These are phyloP conservation scores for Euthynnus affinis DNA, from an alignment of 2,797 vertebrate genomes.

Conservation along the genomic window DNA sequence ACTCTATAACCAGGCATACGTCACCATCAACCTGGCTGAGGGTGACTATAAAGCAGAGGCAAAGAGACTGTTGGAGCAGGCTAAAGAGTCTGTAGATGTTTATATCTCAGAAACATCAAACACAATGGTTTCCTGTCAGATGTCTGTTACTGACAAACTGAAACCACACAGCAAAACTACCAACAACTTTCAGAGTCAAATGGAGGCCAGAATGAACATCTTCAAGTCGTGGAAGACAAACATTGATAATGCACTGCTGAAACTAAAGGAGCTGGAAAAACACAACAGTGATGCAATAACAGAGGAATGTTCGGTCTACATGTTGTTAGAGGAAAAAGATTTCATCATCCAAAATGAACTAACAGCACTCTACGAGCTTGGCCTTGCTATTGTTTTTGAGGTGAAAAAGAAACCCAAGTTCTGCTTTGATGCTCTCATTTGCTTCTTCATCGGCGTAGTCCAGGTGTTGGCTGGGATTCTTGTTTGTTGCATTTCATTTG, in stretches of 20 bases:
- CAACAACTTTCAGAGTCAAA: constrained; percentile 11
- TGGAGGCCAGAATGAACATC: constrained; percentile 8
- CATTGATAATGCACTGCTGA: neutral
- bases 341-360: neutral
- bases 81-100: neutral
- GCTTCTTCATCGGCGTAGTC: neutral
- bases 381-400: neutral
- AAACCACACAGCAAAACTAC: neutral
- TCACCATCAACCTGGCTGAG: neutral
- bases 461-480: neutral
- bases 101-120: neutral
- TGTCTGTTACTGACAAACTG: neutral
- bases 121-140: neutral
- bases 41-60: constrained; percentile 3
- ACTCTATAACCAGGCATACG: constrained; percentile 8
- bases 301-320: neutral
- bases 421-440: constrained; percentile 1
- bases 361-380: neutral
- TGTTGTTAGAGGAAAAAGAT: neutral
- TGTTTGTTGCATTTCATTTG: neutral
- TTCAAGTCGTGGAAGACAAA: neutral
- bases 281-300: neutral
- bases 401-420: neutral
- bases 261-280: neutral
- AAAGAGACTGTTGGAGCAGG: neutral